Evolutionary conservation across 2,797 vertebrate genomes (phyloP), one percentile per base, ranked within the genome.

Genomic region (Neomorphus geoffroyi): DNA sequence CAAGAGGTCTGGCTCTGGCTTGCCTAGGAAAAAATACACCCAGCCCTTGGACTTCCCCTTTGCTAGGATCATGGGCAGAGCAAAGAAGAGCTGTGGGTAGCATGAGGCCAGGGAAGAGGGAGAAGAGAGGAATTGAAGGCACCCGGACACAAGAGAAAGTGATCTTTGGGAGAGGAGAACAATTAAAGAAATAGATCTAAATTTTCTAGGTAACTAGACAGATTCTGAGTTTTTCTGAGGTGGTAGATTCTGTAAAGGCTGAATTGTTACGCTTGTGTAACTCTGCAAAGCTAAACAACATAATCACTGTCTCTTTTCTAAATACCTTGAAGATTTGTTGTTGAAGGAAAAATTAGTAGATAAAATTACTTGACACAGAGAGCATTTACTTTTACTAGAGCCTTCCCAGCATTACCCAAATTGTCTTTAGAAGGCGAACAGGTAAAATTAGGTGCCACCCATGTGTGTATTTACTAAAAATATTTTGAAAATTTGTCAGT

Each of bases 1-100:
- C 73, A 81, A 88, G 78, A 87, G 64, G 28, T 69, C 81, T 73
- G 51, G 77, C 77, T 86, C 77, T 43, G 51, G 35, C 51, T 70
- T 92, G 80, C 64, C 66, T 43, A 19, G 43, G 75, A 21, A 91
- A 84, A 84, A 86, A 6, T 74, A 81, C 17, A 75, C 58, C 72
- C 53, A 3, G 35, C 37, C 53, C 41, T 88, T 0, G 1, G 66
- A 79, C 7, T 94, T 95, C 54, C 72, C 65, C 61, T 88, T 82
- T 54, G 6, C 53, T 62, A 91, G 39, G 12, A 35, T 67, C 26
- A 24, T 80, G 80, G 61, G 37, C 58, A 51, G 66, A 65, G 65
- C 54, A 33, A 16, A 83, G 53, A 46, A 12, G 24, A 21, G 6
- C 60, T 50, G n/a, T 51, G 65, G 41, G 46, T 17, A 72, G 61